Evolutionary conservation across 2,797 vertebrate genomes (phyloP).

Genomic region (Alca torda): DNA sequence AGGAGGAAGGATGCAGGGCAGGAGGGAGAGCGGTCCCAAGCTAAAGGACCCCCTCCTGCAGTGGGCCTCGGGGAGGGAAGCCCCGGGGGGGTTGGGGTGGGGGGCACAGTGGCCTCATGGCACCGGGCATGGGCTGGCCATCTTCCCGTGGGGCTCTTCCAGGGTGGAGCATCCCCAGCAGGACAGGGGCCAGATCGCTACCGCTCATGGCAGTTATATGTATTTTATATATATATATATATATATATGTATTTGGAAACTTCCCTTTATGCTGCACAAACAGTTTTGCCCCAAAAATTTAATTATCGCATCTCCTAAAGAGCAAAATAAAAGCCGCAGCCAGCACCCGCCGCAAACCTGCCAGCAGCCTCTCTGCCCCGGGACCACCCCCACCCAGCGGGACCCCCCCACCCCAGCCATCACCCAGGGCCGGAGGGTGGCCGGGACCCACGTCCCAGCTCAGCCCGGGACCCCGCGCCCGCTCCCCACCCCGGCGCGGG

Average conservation of each 20-base stretch:
- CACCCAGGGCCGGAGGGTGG: background rate
- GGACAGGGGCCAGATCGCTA: conserved; percentile 20
- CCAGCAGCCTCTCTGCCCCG: background rate
- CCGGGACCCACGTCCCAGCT: background rate
- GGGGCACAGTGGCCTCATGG: background rate
- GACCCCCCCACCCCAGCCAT: background rate
- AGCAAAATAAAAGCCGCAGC: conserved; percentile 27
- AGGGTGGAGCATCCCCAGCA: conserved; percentile 8
- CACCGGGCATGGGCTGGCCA: background rate
- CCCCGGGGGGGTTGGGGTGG: background rate
- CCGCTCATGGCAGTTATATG: background rate
- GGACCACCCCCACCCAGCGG: background rate
- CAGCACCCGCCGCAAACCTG: background rate
- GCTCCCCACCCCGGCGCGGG: fast-evolving
- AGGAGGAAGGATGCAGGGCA: background rate
- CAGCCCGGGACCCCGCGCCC: background rate
- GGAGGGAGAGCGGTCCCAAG: background rate
- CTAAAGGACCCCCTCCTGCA: background rate
- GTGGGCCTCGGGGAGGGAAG: background rate
- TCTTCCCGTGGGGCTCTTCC: background rate
- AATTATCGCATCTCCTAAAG: conserved; percentile 25
- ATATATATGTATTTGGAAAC: background rate
- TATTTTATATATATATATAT: background rate
- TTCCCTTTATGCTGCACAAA: background rate
- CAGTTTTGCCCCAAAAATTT: conserved; percentile 33